A percentile compares a stretch with the other conserved stretches of the same genome.
Conservation (phyloP, 2,113 vertebrate species). For the Hemiprocne comata region DNA sequence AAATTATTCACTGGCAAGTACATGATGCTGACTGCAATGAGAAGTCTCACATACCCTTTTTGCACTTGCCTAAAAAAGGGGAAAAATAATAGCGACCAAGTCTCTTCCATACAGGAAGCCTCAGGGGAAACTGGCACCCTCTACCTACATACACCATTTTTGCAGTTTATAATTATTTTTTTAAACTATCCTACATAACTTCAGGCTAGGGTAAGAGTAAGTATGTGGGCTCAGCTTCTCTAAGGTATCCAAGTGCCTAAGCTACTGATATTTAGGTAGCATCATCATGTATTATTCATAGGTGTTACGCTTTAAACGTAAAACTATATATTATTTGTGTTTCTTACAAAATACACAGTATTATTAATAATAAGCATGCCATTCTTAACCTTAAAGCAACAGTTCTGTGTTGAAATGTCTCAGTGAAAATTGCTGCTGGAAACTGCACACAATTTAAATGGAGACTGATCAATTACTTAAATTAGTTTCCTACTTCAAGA, state of each 20-base stretch:
- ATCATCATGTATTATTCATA: not conserved
- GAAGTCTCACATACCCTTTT: not conserved
- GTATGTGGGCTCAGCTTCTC: not conserved
- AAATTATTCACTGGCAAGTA: not conserved
- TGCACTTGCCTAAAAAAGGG: not conserved
- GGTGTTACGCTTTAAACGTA: not conserved
- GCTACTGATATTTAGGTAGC: not conserved
- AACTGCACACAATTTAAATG: not conserved
- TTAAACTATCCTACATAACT: not conserved
- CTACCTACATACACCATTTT: not conserved
- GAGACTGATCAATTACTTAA: not conserved
- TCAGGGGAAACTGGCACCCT: not conserved
- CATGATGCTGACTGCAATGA: not conserved
- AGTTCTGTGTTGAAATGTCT: not conserved
- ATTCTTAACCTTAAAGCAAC: not conserved
- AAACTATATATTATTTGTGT: not conserved
- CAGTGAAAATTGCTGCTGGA: not conserved
- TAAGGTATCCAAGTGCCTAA: rapidly evolving
- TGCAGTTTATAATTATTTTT: not conserved
- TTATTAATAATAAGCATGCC: not conserved
- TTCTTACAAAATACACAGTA: not conserved
- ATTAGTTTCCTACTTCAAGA: not conserved
- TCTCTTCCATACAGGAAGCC: not conserved
- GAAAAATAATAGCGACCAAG: not conserved
- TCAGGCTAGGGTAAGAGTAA: not conserved